These are phyloP conservation scores for Saccopteryx leptura DNA, from an alignment of 2,113 vertebrate species.

Conservation along the genomic window DNA sequence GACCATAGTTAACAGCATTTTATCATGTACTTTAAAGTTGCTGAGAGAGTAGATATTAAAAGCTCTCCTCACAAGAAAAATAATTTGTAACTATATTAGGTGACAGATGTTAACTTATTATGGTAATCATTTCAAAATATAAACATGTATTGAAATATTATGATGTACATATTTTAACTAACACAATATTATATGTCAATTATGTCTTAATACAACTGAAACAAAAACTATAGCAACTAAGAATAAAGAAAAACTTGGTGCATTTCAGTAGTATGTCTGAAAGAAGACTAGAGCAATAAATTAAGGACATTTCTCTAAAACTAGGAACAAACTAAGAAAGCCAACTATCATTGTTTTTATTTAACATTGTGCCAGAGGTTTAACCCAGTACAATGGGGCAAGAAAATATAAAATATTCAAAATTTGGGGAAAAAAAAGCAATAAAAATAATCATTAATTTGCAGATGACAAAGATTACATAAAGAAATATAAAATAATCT, in stretches of 20 bases:
- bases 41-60: no score
- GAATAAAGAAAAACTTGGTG: background rate
- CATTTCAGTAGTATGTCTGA: background rate
- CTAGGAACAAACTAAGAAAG: background rate
- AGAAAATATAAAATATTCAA: background rate
- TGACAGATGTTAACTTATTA: background rate
- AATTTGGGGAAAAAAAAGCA: background rate
- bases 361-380: background rate
- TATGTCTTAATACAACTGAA: background rate
- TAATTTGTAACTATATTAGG: background rate
- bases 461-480: background rate
- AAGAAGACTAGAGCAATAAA: background rate
- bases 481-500: background rate
- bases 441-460: slow-evolving; percentile 21
- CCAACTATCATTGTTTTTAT: background rate
- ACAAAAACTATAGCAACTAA: background rate
- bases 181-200: background rate
- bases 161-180: background rate
- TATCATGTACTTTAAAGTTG: background rate
- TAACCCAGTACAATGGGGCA: background rate
- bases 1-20: background rate
- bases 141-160: background rate
- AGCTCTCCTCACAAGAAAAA: no score
- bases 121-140: background rate
- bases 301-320: background rate